Evolutionary conservation across 1,140 invertebrate species (phyloP), one percentile per base, ranked within the genome.

Genomic region (Drosophila prosaltans): DNA sequence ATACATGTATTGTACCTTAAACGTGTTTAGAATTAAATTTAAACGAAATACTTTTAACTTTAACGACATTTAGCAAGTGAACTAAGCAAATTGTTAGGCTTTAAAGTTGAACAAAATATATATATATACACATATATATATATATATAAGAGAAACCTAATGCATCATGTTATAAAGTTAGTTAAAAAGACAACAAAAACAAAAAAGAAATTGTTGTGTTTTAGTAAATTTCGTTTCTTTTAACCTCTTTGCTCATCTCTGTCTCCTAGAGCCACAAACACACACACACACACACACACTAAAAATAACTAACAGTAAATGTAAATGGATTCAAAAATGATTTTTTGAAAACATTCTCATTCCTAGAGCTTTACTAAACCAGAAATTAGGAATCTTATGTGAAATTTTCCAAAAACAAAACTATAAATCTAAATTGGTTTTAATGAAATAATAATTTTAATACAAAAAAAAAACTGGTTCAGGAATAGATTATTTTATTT

Each of bases 1-100:
- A 78, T 89, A 51, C 45, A 88, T 88, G 80, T 88, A 88, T 86
- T 83, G 83, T 86, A 86, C 83, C 83, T 86, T 80, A 86, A 88
- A 83, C 68, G 83, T 88, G 84, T 86, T 81, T 86, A 86, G 83
- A 69, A 72, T 83, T 89, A 88, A 83, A 72, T 77, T 78, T 57
- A 84, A 81, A 81, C 82, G 83, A 86, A 89, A 83, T 78, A 83
- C 67, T 88, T 88, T 76, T 86, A 86, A 88, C 55, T 78, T 68
- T 59, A 73, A 70, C 61, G 72, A 79, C 55, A 86, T 51, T 74
- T 85, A 82, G 79, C 69, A 79, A 69, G 71, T 86, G 76, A 81
- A 88, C 66, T 80, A 84, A 67, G 76, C 45, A 69, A 74, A 83
- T 89, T 77, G 80, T 83, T 83, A 83, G 83, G 84, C 83, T 88